A percentile compares a stretch with the other conserved stretches of the same genome.
phyloP scores from a whole-genome alignment of 2,113 vertebrate species.

The Poeciliopsis prolifica region DNA sequence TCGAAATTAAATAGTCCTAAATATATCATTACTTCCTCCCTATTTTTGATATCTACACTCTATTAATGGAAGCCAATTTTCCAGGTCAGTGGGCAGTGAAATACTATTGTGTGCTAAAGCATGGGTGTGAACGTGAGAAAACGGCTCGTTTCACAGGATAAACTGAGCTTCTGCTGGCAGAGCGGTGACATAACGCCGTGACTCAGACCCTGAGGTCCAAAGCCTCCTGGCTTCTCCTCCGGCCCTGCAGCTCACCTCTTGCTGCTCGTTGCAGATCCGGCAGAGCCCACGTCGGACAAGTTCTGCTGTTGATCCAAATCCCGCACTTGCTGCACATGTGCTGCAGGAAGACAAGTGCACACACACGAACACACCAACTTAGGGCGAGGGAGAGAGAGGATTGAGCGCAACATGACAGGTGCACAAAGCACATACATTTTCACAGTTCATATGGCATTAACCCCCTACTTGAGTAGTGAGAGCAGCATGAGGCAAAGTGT shows the following conservation, averaged over 20 bases:
- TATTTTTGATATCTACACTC: not conserved
- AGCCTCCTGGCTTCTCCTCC: not conserved
- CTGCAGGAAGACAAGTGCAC: constrained; percentile 69
- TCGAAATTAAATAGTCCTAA: constrained; percentile 1
- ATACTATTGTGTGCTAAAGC: constrained; percentile 24
- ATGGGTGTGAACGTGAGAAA: constrained; percentile 12
- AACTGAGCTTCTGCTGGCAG: not conserved
- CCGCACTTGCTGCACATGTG: constrained; percentile 92
- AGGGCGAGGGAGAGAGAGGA: not conserved
- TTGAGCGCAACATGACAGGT: constrained; percentile 34
- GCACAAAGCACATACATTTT: constrained; percentile 32
- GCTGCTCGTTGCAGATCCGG: constrained; percentile 92
- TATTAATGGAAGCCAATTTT: constrained; percentile 43
- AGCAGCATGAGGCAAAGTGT: constrained; percentile 29
- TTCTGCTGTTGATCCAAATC: constrained; percentile 82
- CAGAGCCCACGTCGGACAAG: constrained; percentile 88
- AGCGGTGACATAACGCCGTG: constrained; percentile 1
- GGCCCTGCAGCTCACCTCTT: constrained; percentile 84
- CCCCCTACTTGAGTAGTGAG: not conserved
- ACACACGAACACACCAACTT: constrained; percentile 16
- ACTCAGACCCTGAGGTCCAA: not conserved
- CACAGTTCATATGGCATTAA: constrained; percentile 48
- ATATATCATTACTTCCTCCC: constrained; percentile 11
- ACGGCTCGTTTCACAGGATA: constrained; percentile 2
- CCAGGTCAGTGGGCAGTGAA: constrained; percentile 34